phyloP scores from a whole-genome alignment of 2,888 invertebrate species.

The Cantharis rufa region DNA sequence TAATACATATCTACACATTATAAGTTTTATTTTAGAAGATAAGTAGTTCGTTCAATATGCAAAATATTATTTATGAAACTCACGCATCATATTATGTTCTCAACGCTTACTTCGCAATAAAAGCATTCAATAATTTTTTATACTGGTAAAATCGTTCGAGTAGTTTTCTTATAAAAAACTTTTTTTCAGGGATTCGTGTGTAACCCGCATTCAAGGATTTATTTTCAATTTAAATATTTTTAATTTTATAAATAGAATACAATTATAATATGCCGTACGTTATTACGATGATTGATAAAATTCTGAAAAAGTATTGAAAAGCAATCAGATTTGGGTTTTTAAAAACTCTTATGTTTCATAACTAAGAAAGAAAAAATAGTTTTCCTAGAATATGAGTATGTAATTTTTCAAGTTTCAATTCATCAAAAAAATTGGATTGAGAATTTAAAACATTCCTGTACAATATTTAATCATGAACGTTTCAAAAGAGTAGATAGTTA shows the following conservation, averaged over 20 bases:
- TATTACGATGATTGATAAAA: too few relatives aligned
- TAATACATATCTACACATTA: too few relatives aligned
- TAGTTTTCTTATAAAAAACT: not conserved
- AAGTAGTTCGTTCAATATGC: too few relatives aligned
- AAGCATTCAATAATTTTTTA: not conserved
- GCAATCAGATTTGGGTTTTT: not conserved
- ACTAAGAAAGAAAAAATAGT: not conserved
- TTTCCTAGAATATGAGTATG: not conserved
- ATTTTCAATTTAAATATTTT: too few relatives aligned
- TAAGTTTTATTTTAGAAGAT: too few relatives aligned
- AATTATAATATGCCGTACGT: too few relatives aligned
- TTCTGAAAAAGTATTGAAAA: too few relatives aligned
- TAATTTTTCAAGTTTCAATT: not conserved
- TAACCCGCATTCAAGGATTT: not conserved
- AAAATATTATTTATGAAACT: too few relatives aligned
- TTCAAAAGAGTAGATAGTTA: not conserved
- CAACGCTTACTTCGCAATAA: not conserved
- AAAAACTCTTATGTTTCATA: not conserved
- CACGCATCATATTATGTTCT: too few relatives aligned
- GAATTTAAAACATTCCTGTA: not conserved
- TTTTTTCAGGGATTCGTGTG: not conserved
- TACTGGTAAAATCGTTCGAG: not conserved
- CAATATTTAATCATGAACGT: not conserved
- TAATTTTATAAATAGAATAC: too few relatives aligned
- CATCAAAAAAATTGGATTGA: not conserved